phyloP scores from a whole-genome alignment of 1,140 invertebrate species.

The Drosophila leontia region DNA sequence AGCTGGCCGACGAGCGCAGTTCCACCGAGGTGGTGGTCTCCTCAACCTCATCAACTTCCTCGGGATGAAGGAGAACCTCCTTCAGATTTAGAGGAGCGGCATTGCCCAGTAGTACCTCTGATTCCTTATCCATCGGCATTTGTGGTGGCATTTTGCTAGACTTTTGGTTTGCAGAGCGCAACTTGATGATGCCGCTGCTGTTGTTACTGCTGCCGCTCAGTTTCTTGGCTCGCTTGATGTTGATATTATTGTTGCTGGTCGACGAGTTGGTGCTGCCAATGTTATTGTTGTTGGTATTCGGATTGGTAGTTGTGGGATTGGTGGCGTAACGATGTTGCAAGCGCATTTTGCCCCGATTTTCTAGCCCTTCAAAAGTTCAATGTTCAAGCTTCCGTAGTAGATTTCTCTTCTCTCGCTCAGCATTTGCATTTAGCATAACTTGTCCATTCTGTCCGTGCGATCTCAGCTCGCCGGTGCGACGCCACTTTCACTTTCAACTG shows the following conservation, averaged over 20 bases:
- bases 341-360: conserved; percentile 54
- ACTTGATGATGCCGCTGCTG: conserved; percentile 46
- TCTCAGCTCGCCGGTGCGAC: conserved; percentile 37
- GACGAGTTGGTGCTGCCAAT: conserved; percentile 23
- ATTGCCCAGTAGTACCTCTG: background rate
- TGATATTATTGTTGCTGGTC: conserved; percentile 29
- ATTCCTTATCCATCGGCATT: conserved; percentile 33
- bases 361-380: conserved; percentile 4
- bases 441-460: conserved; percentile 32
- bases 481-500: conserved; percentile 78
- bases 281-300: conserved; percentile 29
- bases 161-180: conserved; percentile 21
- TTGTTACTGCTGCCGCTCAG: conserved; percentile 48
- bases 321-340: conserved; percentile 67
- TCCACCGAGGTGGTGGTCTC: conserved; percentile 68
- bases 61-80: background rate
- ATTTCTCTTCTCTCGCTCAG: background rate
- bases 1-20: conserved; percentile 48
- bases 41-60: conserved; percentile 19
- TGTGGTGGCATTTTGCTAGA: conserved; percentile 25
- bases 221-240: conserved; percentile 62
- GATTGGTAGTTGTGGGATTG: conserved; percentile 37
- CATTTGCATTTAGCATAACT: conserved; percentile 52
- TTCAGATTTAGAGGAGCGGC: background rate
- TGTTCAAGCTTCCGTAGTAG: background rate